Conservation (phyloP, 2,113 vertebrate genomes). For the Ciconia maguari region DNA sequence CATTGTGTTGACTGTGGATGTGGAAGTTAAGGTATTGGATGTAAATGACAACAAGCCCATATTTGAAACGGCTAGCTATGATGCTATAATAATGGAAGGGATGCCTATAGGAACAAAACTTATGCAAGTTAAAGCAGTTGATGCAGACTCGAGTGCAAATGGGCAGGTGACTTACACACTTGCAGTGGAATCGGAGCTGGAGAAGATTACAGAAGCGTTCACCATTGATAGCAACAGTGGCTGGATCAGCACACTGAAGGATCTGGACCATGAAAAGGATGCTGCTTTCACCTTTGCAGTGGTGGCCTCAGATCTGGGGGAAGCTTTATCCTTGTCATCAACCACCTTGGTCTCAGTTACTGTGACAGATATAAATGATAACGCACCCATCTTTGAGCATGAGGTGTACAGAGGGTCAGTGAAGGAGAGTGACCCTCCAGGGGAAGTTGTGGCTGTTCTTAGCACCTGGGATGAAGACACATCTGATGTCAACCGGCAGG, state of each 20-base stretch:
- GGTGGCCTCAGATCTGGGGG: constrained; percentile 91
- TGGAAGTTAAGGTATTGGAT: constrained; percentile 90
- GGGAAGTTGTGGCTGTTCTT: constrained; percentile 92
- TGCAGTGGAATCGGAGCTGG: constrained; percentile 73
- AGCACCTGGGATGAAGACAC: constrained; percentile 93
- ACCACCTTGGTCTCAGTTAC: constrained; percentile 84
- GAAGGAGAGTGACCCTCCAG: constrained; percentile 90
- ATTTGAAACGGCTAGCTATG: constrained; percentile 86
- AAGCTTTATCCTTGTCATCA: constrained; percentile 86
- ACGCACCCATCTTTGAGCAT: constrained; percentile 86
- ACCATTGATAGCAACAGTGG: constrained; percentile 91
- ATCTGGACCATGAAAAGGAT: constrained; percentile 90
- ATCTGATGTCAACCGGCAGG: constrained; percentile 88
- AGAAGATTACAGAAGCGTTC: constrained; percentile 79
- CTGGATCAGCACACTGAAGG: constrained; percentile 91
- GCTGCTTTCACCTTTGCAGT: constrained; percentile 88
- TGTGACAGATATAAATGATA: constrained; percentile 93
- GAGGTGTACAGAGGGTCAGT: constrained; percentile 86
- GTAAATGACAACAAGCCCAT: constrained; percentile 94
- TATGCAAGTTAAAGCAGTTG: constrained; percentile 86
- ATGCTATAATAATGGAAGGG: constrained; percentile 90
- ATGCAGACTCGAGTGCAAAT: constrained; percentile 89
- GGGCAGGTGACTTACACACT: constrained; percentile 93
- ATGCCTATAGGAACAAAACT: constrained; percentile 88
- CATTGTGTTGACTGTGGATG: constrained; percentile 84